A percentile compares a stretch with the other conserved stretches of the same genome.
Conservation (phyloP, 1,140 invertebrate genomes). For the Drosophila ficusphila region DNA sequence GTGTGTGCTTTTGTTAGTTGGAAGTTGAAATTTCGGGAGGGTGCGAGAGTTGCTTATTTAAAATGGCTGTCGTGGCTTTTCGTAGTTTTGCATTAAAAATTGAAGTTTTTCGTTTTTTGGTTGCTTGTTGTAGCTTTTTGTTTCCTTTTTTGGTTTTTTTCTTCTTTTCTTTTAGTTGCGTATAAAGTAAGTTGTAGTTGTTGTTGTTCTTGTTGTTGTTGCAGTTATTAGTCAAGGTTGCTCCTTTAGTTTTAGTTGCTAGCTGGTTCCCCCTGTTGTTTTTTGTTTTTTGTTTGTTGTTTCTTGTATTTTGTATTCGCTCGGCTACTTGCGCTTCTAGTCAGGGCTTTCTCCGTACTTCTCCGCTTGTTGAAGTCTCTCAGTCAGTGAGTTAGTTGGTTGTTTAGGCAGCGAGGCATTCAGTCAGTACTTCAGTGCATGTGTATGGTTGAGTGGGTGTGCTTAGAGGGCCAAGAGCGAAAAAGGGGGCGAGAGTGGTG, state of each 20-base stretch:
- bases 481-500: slow-evolving; percentile 16
- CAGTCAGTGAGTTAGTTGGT: slow-evolving; percentile 80
- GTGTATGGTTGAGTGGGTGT: slow-evolving; percentile 48
- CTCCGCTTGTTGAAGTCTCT: slow-evolving; percentile 59
- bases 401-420: slow-evolving; percentile 78
- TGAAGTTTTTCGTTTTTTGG: slow-evolving; percentile 39
- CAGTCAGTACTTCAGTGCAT: slow-evolving; percentile 79
- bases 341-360: slow-evolving; percentile 41
- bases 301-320: slow-evolving; percentile 3
- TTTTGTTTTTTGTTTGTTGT: too few species aligned
- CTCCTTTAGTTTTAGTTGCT: slow-evolving; percentile 39
- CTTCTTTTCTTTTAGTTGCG: slow-evolving; percentile 34
- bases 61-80: slow-evolving; percentile 51
- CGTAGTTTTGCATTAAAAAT: slow-evolving; percentile 64
- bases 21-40: slow-evolving; percentile 38
- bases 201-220: slow-evolving; percentile 31
- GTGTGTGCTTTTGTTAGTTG: slow-evolving; percentile 20
- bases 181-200: slow-evolving; percentile 77
- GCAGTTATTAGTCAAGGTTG: slow-evolving; percentile 60
- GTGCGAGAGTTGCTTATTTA: slow-evolving; percentile 64
- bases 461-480: slow-evolving; percentile 18
- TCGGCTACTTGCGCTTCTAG: slow-evolving; percentile 22
- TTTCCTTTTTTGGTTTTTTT: slow-evolving; percentile 16
- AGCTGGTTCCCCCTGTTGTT: slow-evolving; percentile 22
- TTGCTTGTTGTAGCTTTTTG: slow-evolving; percentile 31